Evolutionary conservation across 2,113 vertebrate species (phyloP), one percentile per base, ranked within the genome.

Genomic region (Gobius niger): DNA sequence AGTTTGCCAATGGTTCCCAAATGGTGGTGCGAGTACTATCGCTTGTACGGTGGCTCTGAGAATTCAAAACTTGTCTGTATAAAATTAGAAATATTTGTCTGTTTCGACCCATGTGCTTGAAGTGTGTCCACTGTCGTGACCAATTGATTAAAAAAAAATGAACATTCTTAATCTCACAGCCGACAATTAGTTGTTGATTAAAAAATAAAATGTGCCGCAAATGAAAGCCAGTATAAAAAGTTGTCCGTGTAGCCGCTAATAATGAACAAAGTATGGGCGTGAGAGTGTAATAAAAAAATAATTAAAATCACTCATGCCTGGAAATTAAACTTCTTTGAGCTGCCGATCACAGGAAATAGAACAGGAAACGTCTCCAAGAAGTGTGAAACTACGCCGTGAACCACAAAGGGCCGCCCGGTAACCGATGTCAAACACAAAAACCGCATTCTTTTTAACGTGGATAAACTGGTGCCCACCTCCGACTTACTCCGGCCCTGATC

Each of bases 301-400:
- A 57, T 57, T 57, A 54, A 54, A 54, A 54, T 19, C n/a, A 54
- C 54, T 57, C 24, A 42, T n/a, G 57, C 57, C 40, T 60, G 14
- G 40, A 60, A 60, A 60, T 42, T 42, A 44, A 42, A 40, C 34
- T 59, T 59, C 24, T 41, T 41, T 42, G 34, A 40, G 40, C 57
- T 60, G 57, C 57, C 57, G 42, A 60, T 60, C 14, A 60, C 57
- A 60, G 5, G 34, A 42, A 60, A 44, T 54, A 54, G 52, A 54
- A 54, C 12, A 11, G 52, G 52, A 54, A 54, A 24, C 13, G 54
- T 40, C 19, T 14, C 24, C 12, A 34, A 57, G 40, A 57, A 34
- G 7, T 57, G 54, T 6, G 14, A 57, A 57, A 46, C 4, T 46
- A 7, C 2, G 44, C 7, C 7, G 10, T 57, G 11, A 57, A 40